Evolutionary conservation across 2,113 vertebrate species (phyloP), one percentile per base, ranked within the genome.

Genomic region (Recurvirostra avosetta): DNA sequence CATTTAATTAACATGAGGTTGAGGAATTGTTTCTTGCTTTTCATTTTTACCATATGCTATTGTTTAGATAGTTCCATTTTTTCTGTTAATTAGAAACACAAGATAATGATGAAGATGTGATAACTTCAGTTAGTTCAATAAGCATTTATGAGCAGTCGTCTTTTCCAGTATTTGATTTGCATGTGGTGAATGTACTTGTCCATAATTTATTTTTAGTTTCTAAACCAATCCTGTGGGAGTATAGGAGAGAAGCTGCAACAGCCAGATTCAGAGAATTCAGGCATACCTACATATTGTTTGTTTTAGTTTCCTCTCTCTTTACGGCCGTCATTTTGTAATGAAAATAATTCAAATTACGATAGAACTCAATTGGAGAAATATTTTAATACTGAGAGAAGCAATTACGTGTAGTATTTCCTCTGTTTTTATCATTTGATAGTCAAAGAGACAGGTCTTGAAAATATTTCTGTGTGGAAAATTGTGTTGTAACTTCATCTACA

Each of bases 51-150:
- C 30, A 40, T 70, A 36, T 82, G 38, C 63, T 81, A 27, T 95
- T 94, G 56, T 96, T 95, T 90, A 91, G 75, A 79, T 92, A 66
- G 73, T 94, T 95, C 53, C 10, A 30, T 88, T 95, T 96, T 90
- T 88, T 85, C 52, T 91, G 30, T 94, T 96, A 91, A 90, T 97
- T 96, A 87, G 94, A 95, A 96, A 80, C 43, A 94, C 36, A 94
- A 47, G 82, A 83, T 95, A 95, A 88, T 78, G 77, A 66, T 82
- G 87, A 19, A 95, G 70, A 95, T 90, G 55, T 76, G 88, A 79
- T 97, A 19, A 96, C 96, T 93, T 94, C 68, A 53, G 53, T 77
- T 79, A 73, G 38, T 81, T 97, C 82, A 86, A 43, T 96, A 92
- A 90, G 43, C 66, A 83, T 93, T 94, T 92, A 43, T 95, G 84